These are phyloP conservation scores for Leptinotarsa haldemani DNA, from an alignment of 2,888 invertebrate genomes.

Conservation along the genomic window DNA sequence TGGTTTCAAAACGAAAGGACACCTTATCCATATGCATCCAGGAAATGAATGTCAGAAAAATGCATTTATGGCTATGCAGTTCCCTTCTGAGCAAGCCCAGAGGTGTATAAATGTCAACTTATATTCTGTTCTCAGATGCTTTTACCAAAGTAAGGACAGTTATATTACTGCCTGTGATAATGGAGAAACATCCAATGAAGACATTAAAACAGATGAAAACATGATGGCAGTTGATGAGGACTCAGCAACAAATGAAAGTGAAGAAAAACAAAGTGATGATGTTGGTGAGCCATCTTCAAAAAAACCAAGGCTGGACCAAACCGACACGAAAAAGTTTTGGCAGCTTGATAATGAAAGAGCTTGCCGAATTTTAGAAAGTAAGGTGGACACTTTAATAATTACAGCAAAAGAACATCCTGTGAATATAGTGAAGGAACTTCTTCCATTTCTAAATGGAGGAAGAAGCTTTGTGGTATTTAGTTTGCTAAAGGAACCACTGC, in stretches of 20 bases:
- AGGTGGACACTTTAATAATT: slow-evolving; percentile 82
- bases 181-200: slow-evolving; percentile 14
- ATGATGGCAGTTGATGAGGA: slow-evolving; percentile 2
- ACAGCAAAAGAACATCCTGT: slow-evolving; percentile 88
- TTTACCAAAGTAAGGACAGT: slow-evolving; percentile 70
- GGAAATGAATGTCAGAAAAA: slow-evolving; percentile 85
- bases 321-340: slow-evolving; percentile 67
- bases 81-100: slow-evolving; percentile 75
- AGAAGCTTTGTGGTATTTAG: slow-evolving; percentile 89
- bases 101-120: slow-evolving; percentile 82
- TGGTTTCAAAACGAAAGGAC: slow-evolving; percentile 73
- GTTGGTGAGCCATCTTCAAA: slow-evolving; percentile 33
- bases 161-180: neutral
- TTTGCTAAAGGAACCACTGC: slow-evolving; percentile 82
- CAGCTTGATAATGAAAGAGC: slow-evolving; percentile 77
- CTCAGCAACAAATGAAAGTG: neutral
- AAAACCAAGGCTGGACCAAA: slow-evolving; percentile 41
- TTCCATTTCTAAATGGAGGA: slow-evolving; percentile 83
- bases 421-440: slow-evolving; percentile 79
- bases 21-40: slow-evolving; percentile 81
- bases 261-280: slow-evolving; percentile 16
- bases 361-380: slow-evolving; percentile 71
- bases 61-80: slow-evolving; percentile 84
- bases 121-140: slow-evolving; percentile 78
- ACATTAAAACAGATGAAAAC: slow-evolving; percentile 22